These are phyloP conservation scores for Helogale parvula DNA, from an alignment of 2,113 vertebrate species.

Conservation along the genomic window DNA sequence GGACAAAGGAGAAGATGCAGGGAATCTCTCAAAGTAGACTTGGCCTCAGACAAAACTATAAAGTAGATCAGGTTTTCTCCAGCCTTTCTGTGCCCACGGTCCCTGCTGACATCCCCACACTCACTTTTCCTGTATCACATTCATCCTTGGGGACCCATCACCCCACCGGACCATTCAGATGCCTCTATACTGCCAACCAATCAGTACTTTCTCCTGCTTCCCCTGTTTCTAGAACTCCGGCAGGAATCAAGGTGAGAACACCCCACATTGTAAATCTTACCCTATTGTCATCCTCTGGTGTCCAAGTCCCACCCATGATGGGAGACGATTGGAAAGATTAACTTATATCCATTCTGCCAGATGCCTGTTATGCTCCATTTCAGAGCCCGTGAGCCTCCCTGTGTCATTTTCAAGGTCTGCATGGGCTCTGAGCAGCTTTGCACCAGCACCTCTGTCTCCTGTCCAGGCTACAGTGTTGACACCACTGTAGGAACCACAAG, in stretches of 20 bases:
- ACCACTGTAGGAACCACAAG: neutral
- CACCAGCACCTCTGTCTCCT: neutral
- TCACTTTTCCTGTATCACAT: neutral
- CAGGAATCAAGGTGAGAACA: neutral
- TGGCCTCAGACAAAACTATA: neutral
- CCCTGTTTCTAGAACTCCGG: neutral
- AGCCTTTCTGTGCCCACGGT: neutral
- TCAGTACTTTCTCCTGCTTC: neutral
- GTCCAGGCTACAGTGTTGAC: neutral
- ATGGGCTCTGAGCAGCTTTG: neutral
- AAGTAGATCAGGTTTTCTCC: neutral
- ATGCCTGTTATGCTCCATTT: neutral
- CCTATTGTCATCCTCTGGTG: neutral
- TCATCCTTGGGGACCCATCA: neutral
- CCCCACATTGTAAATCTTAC: neutral
- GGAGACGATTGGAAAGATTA: neutral
- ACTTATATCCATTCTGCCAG: neutral
- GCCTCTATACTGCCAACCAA: neutral
- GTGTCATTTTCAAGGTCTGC: neutral
- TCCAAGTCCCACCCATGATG: neutral
- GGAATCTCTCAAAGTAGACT: neutral
- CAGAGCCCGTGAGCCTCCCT: neutral
- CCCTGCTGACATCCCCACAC: neutral
- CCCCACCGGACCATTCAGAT: neutral
- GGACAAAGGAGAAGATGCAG: neutral